Evolutionary conservation across 2,888 invertebrate species (phyloP), one percentile per base, ranked within the genome.

Genomic region (Oasisia sp.): DNA sequence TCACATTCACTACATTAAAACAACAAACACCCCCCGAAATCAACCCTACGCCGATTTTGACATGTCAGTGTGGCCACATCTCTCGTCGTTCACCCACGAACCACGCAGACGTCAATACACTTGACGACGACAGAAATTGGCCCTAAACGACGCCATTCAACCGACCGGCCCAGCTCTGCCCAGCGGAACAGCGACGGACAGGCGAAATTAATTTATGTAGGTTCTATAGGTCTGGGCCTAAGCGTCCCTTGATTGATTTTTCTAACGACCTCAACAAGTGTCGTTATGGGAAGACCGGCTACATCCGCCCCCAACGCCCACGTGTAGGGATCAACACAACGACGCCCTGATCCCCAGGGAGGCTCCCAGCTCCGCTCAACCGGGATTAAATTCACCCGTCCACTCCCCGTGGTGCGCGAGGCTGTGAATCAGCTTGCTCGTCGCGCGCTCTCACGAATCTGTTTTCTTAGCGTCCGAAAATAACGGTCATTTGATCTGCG

Each of bases 201-300:
- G 74, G 27, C 27, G 19, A 74, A 74, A 74, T 74, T 74, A 74
- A 74, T 74, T 74, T 74, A 74, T 74, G 74, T 74, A 74, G n/a
- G 74, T n/a, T n/a, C 74, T 74, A 19, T 74, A 74, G 19, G 74
- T 74, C 74, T 74, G 74, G 7, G 14, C 74, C n/a, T 74, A 74
- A 74, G 74, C 27, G 74, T 74, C 74, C 74, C 74, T 74, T 74
- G 74, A 74, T 74, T 74, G 74, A 74, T 74, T 74, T 74, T 74
- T 74, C 74, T 27, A 74, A 19, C 74, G 74, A 74, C 74, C 74
- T 74, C 74, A 74, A 27, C 74, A 74, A 74, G 74, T 74, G 74
- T 74, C 27, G 74, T 27, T 74, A n/a, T 19, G 27, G 74, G 19
- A n/a, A 19, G 74, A 19, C 19, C 74, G 74, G 14, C 74, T 27